A percentile compares a stretch with the other conserved stretches of the same genome.
These are phyloP conservation scores for Apodemus agrarius DNA, from an alignment of 2,797 vertebrate species.

Conservation along the genomic window DNA sequence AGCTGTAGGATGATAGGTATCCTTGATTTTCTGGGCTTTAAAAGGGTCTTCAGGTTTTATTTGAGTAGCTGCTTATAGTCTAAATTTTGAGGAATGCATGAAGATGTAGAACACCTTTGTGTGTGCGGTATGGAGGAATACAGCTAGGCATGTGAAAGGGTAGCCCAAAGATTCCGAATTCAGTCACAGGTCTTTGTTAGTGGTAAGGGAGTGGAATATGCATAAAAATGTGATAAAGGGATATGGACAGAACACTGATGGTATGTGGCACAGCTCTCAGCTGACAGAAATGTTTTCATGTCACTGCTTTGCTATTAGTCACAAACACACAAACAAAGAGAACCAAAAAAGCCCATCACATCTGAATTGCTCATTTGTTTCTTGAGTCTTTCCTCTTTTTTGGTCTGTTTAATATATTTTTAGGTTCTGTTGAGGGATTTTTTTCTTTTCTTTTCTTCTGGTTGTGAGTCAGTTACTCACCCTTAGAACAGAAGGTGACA, in stretches of 20 bases:
- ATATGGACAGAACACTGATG: background rate
- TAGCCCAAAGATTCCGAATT: background rate
- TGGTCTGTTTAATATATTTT: background rate
- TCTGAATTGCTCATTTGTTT: background rate
- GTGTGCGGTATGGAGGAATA: background rate
- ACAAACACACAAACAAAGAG: background rate
- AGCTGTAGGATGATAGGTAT: background rate
- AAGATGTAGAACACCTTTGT: background rate
- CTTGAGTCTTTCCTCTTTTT: background rate
- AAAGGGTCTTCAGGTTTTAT: background rate
- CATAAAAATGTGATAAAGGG: background rate
- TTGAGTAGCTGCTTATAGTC: background rate
- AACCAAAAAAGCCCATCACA: background rate
- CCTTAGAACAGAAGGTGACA: background rate
- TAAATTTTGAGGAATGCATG: background rate
- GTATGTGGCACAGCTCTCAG: background rate
- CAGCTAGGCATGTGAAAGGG: background rate
- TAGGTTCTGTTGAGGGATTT: background rate
- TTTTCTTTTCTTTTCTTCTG: background rate
- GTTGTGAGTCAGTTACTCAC: conserved; percentile 3
- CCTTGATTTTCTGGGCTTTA: background rate
- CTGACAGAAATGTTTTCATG: background rate
- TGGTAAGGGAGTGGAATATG: background rate
- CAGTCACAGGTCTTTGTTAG: background rate
- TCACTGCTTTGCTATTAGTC: background rate